phyloP scores from a whole-genome alignment of 2,113 vertebrate genomes.

The Tragulus kanchil region DNA sequence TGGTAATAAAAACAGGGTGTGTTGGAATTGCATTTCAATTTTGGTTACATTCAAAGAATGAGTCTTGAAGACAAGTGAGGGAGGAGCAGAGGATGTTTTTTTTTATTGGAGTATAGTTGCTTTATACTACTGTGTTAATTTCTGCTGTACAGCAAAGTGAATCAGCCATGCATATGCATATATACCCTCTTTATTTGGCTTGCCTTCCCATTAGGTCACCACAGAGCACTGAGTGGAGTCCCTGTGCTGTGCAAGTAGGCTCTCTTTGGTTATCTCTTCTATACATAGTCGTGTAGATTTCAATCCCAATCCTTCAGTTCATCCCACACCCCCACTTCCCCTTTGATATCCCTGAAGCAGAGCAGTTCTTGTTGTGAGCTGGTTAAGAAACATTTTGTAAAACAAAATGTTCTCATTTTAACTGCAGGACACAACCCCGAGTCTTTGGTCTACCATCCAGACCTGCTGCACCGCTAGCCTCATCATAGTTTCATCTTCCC shows the following conservation, averaged over 20 bases:
- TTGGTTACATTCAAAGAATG: neutral
- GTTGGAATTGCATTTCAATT: neutral
- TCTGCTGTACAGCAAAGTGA: neutral
- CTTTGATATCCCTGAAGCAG: neutral
- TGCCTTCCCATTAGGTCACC: accelerated
- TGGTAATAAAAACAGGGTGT: neutral
- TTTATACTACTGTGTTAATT: accelerated
- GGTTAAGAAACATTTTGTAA: neutral
- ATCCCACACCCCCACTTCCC: neutral
- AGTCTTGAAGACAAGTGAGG: neutral
- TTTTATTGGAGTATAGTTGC: accelerated
- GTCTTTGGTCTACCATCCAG: neutral
- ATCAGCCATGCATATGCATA: accelerated
- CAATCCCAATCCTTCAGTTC: accelerated
- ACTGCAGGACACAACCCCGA: neutral
- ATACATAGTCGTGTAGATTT: accelerated
- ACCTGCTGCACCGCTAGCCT: neutral
- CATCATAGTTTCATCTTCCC: neutral
- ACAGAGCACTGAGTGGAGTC: accelerated
- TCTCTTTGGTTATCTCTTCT: neutral
- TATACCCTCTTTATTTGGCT: accelerated
- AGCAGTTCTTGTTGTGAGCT: neutral
- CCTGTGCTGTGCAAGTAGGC: neutral
- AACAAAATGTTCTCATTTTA: neutral
- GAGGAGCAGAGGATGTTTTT: neutral